phyloP scores from a whole-genome alignment of 2,888 invertebrate species.

The Aporophyla nigra region DNA sequence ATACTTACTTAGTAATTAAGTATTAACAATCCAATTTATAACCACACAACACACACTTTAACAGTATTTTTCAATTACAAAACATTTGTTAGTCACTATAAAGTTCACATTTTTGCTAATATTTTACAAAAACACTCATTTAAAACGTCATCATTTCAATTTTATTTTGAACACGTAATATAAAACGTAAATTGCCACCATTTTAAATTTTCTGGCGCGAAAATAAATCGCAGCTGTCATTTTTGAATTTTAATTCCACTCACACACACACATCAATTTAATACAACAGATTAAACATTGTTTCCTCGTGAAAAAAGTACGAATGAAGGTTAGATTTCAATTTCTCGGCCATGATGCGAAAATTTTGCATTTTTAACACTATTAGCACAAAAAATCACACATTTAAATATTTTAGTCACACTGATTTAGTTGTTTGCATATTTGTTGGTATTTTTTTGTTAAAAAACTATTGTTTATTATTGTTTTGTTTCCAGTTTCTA shows the following conservation, averaged over 20 bases:
- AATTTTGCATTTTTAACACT: conserved; percentile 55
- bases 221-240: conserved; percentile 82
- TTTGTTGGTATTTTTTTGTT: conserved; percentile 53
- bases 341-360: conserved; percentile 74
- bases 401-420: conserved; percentile 46
- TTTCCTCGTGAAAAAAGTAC: conserved; percentile 70
- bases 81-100: conserved; percentile 55
- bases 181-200: conserved; percentile 81
- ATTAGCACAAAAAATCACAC: conserved; percentile 46
- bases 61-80: conserved; percentile 52
- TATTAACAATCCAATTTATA: conserved; percentile 64
- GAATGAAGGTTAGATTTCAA: conserved; percentile 78
- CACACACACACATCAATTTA: conserved; percentile 64
- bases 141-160: conserved; percentile 86
- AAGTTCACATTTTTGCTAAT: conserved; percentile 79
- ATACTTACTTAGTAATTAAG: conserved; percentile 55
- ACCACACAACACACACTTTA: conserved; percentile 62
- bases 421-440: conserved; percentile 28
- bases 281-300: conserved; percentile 69
- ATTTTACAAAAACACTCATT: conserved; percentile 67
- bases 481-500: conserved; percentile 89
- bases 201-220: conserved; percentile 87
- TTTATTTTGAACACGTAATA: conserved; percentile 88
- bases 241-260: conserved; percentile 72
- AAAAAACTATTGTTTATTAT: conserved; percentile 85